phyloP scores from a whole-genome alignment of 2,113 vertebrate species.

The Rhombomys opimus region DNA sequence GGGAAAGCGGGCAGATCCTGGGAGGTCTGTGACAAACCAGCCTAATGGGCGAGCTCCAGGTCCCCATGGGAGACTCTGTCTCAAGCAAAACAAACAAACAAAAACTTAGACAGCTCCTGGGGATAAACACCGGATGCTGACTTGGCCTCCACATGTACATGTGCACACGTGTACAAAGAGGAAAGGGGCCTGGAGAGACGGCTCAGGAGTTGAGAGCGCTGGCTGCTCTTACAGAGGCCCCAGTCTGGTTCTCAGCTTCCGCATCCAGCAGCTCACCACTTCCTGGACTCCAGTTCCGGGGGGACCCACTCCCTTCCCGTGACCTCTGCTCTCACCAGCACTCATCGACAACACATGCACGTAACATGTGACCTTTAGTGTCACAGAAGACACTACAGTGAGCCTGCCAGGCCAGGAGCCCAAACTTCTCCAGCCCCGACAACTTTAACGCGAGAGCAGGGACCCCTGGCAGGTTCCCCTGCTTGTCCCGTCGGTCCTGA shows the following conservation, averaged over 20 bases:
- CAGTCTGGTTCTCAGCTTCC: background rate
- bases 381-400: background rate
- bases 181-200: background rate
- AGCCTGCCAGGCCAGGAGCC: background rate
- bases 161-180: background rate
- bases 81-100: background rate
- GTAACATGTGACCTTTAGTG: background rate
- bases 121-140: background rate
- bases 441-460: background rate
- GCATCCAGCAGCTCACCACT: background rate
- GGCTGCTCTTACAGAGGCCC: background rate
- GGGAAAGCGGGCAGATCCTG: background rate
- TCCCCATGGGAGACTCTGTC: background rate
- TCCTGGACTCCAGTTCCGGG: background rate
- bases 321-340: background rate
- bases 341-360: background rate
- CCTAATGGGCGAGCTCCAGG: too few relatives aligned
- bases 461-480: background rate
- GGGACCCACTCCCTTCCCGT: background rate
- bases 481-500: too few relatives aligned
- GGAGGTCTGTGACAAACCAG: too few relatives aligned
- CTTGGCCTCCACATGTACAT: background rate
- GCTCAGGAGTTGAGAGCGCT: background rate
- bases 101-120: background rate
- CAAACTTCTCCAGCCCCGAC: background rate